phyloP scores from a whole-genome alignment of 2,113 vertebrate genomes.

The Crocuta crocuta region DNA sequence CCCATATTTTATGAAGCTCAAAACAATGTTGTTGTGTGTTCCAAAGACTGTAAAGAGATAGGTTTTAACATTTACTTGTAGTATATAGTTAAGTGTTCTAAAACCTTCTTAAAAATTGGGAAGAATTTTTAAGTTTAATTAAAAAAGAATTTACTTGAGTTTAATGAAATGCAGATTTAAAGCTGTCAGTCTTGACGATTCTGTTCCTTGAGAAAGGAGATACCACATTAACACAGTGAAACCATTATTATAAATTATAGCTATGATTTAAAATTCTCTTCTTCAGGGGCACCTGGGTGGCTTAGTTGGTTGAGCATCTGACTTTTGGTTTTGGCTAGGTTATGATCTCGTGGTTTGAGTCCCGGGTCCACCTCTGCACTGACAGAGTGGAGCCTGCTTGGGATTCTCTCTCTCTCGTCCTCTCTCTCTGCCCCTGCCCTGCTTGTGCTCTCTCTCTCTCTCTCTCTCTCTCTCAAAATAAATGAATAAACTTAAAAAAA shows the following conservation, averaged over 20 bases:
- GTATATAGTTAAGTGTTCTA: neutral
- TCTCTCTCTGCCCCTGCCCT: too few relatives aligned
- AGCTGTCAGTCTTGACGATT: neutral
- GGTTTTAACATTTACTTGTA: constrained; percentile 7
- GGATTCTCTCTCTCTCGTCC: too few relatives aligned
- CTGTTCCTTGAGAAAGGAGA: constrained; percentile 9
- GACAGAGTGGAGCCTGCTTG: too few relatives aligned
- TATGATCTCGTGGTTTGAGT: too few relatives aligned
- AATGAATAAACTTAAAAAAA: neutral
- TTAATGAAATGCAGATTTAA: neutral
- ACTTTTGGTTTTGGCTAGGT: too few relatives aligned
- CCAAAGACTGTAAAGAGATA: neutral
- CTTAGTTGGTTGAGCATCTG: too few relatives aligned
- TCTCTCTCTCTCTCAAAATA: too few relatives aligned
- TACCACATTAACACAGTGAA: neutral
- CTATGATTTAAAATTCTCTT: constrained; percentile 23
- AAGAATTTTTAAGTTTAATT: neutral
- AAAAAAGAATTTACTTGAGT: neutral
- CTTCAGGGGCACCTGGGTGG: neutral
- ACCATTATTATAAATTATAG: neutral
- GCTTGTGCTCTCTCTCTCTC: too few relatives aligned
- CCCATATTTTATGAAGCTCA: neutral
- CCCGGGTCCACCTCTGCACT: too few relatives aligned
- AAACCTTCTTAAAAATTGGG: constrained; percentile 1
- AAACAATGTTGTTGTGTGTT: neutral